Evolutionary conservation across 2,888 invertebrate species (phyloP), one percentile per base, ranked within the genome.

Genomic region (Standfussiana lucernea): DNA sequence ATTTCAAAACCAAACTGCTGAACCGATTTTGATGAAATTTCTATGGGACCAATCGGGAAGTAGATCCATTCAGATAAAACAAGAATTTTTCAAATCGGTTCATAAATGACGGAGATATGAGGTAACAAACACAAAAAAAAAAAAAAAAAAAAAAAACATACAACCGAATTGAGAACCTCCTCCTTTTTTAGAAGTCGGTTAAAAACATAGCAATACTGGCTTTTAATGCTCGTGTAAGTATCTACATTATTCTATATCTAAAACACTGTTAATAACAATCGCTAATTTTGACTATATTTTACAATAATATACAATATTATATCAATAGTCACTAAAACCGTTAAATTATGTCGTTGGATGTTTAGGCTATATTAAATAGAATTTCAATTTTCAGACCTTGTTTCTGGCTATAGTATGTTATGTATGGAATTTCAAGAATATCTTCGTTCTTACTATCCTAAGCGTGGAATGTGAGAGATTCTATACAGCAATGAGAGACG

Each of bases 391-490:
- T 73, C 56, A 73, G 73, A 15, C 4, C 18, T 8, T 68, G 1
- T 4, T 45, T n/a, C 10, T 40, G 8, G 35, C 56, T 11, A 13
- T 59, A 10, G n/a, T 68, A 21, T 28, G 56, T 15, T 50, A 53
- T 10, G 37, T 61, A 10, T 74, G 71, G 74, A 28, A 47, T 11
- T 28, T 70, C 2, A 75, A 71, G 40, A 71, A 56, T n/a, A 24
- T 75, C 21, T 13, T 71, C 1, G 13, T 62, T 18, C 32, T 75
- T 4, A 50, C 40, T 24, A 32, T 18, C 7, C 50, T 75, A 47
- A 71, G 75, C 40, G 32, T 75, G 13, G 61, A 75, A 28, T 71
- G 72, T 24, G 75, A 75, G n/a, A 71, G 47, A 10, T 61, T 75
- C 40, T 75, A 71, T n/a, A 11, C 40, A 42, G 32, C 72, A 18